Base-by-base conservation (phyloP, 2,797 vertebrate genomes). In the Oryzias dopingdopingensis region DNA sequence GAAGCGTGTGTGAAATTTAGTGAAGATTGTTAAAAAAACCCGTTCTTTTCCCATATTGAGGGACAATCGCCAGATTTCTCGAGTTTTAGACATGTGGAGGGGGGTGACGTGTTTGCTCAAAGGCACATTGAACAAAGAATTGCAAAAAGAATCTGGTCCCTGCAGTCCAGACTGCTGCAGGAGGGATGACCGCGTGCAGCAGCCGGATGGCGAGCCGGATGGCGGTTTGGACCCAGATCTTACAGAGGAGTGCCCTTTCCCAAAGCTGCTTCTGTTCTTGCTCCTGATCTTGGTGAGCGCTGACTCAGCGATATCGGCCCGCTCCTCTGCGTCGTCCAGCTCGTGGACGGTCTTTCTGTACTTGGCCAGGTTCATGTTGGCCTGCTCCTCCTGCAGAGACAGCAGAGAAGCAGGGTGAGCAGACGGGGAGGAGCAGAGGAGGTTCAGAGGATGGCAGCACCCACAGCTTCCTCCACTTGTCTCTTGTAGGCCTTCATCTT, bases 401-500 rank as follows among this genome's bases (percentile, higher is more conserved):
- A 48, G 18, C 29, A 46, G 29, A 2, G 1, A 1, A 15, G 22
- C 41, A 49, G 18, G 15, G 16, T 20, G 26, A 18, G 3, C 42
- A 17, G 14, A 5, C 20, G 20, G 22, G 6, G 20, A 4, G 44
- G 44, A 12, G 44, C 8, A 2, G 3, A 3, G n/a, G 43, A 18
- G 7, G 44, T 18, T n/a, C 8, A 12, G 43, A 8, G 7, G 1
- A 10, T 6, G 0, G 1, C 2, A 26, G 15, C 6, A 74, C 89
- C 0, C 82, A 93, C 93, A 0, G 92, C 91, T 72, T 94, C 91
- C 74, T 94, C 93, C 72, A 93, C 90, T 91, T 94, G 93, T 91
- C 93, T 91, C 87, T 94, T 94, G 86, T 93, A 93, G 71, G 91
- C 89, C 88, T 91, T 93, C 88, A 93, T 91, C 85, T 94, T 94